These are phyloP conservation scores for Podargus strigoides DNA, from an alignment of 2,797 vertebrate species.

Conservation along the genomic window DNA sequence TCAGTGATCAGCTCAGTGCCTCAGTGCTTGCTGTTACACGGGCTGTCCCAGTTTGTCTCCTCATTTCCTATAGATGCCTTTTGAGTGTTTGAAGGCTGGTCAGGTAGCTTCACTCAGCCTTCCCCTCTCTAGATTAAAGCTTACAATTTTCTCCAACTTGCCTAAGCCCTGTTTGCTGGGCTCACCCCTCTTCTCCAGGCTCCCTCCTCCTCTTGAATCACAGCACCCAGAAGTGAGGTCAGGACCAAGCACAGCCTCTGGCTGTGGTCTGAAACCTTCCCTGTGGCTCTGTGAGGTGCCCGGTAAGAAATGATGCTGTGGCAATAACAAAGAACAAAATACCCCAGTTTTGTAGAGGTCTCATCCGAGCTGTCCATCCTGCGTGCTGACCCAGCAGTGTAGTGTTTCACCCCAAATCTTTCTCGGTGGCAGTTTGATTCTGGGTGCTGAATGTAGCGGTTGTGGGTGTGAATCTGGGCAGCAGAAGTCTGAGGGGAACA, in stretches of 20 bases:
- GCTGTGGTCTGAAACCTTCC: not conserved
- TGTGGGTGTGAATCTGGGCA: not conserved
- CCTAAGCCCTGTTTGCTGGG: not conserved
- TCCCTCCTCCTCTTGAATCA: not conserved
- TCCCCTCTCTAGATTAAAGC: not conserved
- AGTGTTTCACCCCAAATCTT: not conserved
- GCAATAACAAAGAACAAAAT: not conserved
- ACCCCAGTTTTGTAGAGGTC: not conserved
- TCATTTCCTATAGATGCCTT: not conserved
- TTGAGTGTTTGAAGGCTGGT: not conserved
- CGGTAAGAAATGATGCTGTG: not conserved
- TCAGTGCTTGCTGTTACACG: not conserved
- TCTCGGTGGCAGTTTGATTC: not conserved
- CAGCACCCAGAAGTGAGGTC: not conserved
- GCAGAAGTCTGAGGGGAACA: not conserved
- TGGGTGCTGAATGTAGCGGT: fast-evolving
- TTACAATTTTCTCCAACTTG: not conserved
- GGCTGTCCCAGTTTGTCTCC: not conserved
- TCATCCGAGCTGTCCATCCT: not conserved
- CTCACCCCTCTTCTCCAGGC: fast-evolving
- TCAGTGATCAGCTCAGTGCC: not conserved
- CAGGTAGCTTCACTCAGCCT: not conserved
- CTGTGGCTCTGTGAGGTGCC: not conserved
- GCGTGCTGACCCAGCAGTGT: fast-evolving
- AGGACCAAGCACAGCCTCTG: not conserved